Evolutionary conservation across 2,888 invertebrate genomes (phyloP), one percentile per base, ranked within the genome.

Genomic region (Tanypteryx hageni): DNA sequence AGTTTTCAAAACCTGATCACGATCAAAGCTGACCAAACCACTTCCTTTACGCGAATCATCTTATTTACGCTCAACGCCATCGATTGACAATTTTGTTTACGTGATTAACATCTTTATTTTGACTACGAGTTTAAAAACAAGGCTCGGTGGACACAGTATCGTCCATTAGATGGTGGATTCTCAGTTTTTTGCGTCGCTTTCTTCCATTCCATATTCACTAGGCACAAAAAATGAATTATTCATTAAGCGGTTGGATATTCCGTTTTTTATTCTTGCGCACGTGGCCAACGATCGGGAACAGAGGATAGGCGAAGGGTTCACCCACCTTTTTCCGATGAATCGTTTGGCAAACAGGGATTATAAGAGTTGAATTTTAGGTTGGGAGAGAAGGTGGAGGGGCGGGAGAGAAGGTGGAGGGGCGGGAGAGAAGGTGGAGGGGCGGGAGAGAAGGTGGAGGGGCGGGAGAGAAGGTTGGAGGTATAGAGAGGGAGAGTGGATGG

Each of bases 401-500:
- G 22, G 22, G 8, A 5, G 16, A 14, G 68, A 83, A 64, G 64
- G n/a, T n/a, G n/a, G n/a, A 16, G 18, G 64, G 64, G 18, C 64
- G 64, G 18, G 64, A 64, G 64, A 16, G 64, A n/a, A 64, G 64
- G 64, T 22, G 11, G 22, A 22, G 27, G 76, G 9, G 76, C 22
- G 10, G 9, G 76, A 27, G n/a, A 76, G n/a, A 76, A 76, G n/a
- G n/a, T n/a, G n/a, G 31, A 92, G 83, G n/a, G 22, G 10, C 13
- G 64, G 61, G 84, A 84, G 92, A 44, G 92, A 85, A 84, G 84
- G 61, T 18, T 81, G 27, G 83, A 56, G 83, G 56, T 81, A 92
- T 16, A 83, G 82, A 83, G 1, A 44, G 44, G 44, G 44, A 44
- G 44, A 1, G 44, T 44, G 44, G 44, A 44, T 44, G 44, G 5